Evolutionary conservation across 1,140 invertebrate genomes (phyloP), one percentile per base, ranked within the genome.

Genomic region (Papilio dardanus): DNA sequence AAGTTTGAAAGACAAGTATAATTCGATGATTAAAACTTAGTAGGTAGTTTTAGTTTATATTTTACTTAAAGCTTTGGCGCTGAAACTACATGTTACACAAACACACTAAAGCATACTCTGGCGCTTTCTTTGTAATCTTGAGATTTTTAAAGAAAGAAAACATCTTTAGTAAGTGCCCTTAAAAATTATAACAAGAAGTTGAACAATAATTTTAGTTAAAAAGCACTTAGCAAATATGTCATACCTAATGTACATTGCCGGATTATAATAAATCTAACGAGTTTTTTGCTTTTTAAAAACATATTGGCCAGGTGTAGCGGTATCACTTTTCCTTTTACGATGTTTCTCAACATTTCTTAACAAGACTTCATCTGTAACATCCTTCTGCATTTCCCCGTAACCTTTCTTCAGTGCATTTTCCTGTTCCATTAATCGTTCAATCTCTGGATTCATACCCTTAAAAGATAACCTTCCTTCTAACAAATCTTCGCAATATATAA

Each of bases 361-460:
- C 80, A 93, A 79, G 74, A 89, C 94, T 80, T 94, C 94, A 88
- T 97, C 96, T 6, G 95, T 95, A 16, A 97, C 86, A 80, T 97
- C 96, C 71, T 94, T 95, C 79, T 95, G 94, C 81, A 94, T 94
- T 54, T 93, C 87, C 31, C 88, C 71, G 40, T 88, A 81, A 2
- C 79, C 79, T 71, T 89, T 80, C 77, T 94, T 87, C 35, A 91
- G 88, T 7, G 74, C 78, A 71, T 81, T 91, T 50, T 94, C 93
- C 73, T 93, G 81, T 81, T 96, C 95, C 95, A 97, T 96, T 7
- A 97, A 76, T 76, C 95, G 95, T 88, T 99, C 98, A 78, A 98
- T 95, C 91, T 97, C 97, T 46, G 97, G 97, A 93, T 99, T 99
- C 95, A 97, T 97, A 12, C 98, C 98, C 81, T 96, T 96, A 90